Base-by-base conservation (phyloP, 2,888 invertebrate genomes). In the Druceiella hillmani region DNA sequence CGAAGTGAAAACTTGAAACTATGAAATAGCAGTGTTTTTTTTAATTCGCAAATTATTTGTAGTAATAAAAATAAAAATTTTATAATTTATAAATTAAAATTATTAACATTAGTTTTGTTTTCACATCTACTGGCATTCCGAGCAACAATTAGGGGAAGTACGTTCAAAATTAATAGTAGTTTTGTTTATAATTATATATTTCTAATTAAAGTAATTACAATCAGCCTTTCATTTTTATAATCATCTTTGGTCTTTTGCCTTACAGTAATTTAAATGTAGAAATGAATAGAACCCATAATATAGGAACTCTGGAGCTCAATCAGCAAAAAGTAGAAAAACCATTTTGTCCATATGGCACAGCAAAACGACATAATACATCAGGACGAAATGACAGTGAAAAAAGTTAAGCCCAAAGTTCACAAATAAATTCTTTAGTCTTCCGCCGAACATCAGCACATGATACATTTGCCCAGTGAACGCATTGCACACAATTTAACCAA, bases 391-490 rank as follows among this genome's bases (percentile, higher is more conserved):
- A 26, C 40, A 35, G 30, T 35, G 14, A 40, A 26, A 28, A 36
- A 24, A 40, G 38, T 40, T 40, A 40, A 3, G 22, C 11, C 26
- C 40, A 36, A 32, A 43, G 35, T 30, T 40, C 38, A 15, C 43
- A 43, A 40, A 40, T 29, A 22, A 40, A 40, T 5, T 22, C 17
- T 33, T 40, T 40, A 20, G 38, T 43, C 25, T 16, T 33, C 37
- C n/a, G n/a, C n/a, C n/a, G n/a, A n/a, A n/a, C n/a, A n/a, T n/a
- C n/a, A 29, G 47, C 40, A 34, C 43, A 47, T 22, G 34, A 40
- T 30, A 44, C 38, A 33, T 50, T 40, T 11, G 44, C 34, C 48
- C 43, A 50, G 12, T 36, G 37, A 7, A 24, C 13, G 31, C 43
- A 49, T 2, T 15, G 9, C 29, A 42, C 27, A 32, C 45, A 46